Conservation (phyloP, 1,140 invertebrate genomes). For the Hyposmocoma kahamanoa region DNA sequence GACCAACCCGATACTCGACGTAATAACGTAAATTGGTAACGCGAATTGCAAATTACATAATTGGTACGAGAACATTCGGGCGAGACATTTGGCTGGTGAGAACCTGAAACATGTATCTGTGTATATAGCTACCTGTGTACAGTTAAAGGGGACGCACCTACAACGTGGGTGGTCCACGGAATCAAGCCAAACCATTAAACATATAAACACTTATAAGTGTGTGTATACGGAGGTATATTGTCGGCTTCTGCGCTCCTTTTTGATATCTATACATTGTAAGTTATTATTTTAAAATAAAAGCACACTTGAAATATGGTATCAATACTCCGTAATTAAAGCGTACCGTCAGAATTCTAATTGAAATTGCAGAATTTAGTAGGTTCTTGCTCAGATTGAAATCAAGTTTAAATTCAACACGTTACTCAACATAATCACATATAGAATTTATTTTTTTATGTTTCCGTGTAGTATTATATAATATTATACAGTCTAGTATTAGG, state of each 20-base stretch:
- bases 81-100: slow-evolving; percentile 12
- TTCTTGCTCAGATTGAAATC: too few relatives aligned
- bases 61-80: slow-evolving; percentile 23
- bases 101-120: slow-evolving; percentile 7
- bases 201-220: slow-evolving; percentile 50
- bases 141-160: slow-evolving; percentile 32
- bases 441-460: too few relatives aligned
- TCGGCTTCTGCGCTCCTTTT: slow-evolving; percentile 23
- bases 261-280: slow-evolving; percentile 28
- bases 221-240: slow-evolving; percentile 25
- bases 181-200: slow-evolving; percentile 47
- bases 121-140: slow-evolving; percentile 18
- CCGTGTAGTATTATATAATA: too few relatives aligned
- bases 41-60: slow-evolving; percentile 59
- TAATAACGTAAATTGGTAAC: slow-evolving; percentile 56
- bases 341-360: too few relatives aligned
- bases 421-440: too few relatives aligned
- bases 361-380: too few relatives aligned
- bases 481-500: too few relatives aligned
- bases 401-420: too few relatives aligned
- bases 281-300: slow-evolving; percentile 40
- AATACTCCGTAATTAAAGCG: slow-evolving; percentile 33
- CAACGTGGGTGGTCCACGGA: slow-evolving; percentile 60
- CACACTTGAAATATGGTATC: slow-evolving; percentile 29
- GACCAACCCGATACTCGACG: slow-evolving; percentile 31